phyloP scores from a whole-genome alignment of 2,888 invertebrate species.

The Elegia similella region DNA sequence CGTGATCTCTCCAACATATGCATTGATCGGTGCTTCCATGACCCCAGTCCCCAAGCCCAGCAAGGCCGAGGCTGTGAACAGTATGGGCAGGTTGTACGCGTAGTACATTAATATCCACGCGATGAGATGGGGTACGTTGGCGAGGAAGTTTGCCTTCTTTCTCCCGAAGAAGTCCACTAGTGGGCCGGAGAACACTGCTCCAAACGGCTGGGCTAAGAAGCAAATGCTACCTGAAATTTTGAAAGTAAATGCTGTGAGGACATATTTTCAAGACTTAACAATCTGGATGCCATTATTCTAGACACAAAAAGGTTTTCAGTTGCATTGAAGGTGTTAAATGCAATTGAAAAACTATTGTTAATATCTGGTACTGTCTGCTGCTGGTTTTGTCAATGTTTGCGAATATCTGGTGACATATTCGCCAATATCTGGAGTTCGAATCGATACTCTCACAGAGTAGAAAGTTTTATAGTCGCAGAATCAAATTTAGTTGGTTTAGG shows the following conservation, averaged over 20 bases:
- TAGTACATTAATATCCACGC: conserved; percentile 81
- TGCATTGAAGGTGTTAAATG: no score
- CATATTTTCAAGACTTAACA: no score
- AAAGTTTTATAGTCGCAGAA: no score
- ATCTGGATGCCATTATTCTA: no score
- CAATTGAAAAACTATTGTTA: no score
- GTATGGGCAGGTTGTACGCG: conserved; percentile 61
- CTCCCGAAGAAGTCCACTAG: conserved; percentile 79
- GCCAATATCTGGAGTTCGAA: no score
- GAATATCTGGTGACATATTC: no score
- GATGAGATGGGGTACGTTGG: conserved; percentile 77
- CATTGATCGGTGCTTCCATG: conserved; percentile 82
- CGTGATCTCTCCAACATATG: conserved; percentile 82
- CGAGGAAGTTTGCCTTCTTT: conserved; percentile 76
- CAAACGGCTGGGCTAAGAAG: conserved; percentile 79
- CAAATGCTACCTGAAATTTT: conserved; percentile 81
- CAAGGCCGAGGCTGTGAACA: conserved; percentile 74
- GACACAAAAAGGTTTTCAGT: no score
- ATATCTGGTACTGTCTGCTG: no score
- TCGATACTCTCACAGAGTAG: no score
- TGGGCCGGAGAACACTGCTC: conserved; percentile 78
- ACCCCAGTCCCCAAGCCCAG: conserved; percentile 80
- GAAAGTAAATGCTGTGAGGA: conserved; percentile 31
- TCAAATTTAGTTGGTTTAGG: no score
- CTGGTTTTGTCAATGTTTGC: no score